Percentiles rank a stretch among this genome's conserved stretches.
phyloP scores from a whole-genome alignment of 35 echinoderm and acorn worm genomes.

The Nesometra sesokonis region DNA sequence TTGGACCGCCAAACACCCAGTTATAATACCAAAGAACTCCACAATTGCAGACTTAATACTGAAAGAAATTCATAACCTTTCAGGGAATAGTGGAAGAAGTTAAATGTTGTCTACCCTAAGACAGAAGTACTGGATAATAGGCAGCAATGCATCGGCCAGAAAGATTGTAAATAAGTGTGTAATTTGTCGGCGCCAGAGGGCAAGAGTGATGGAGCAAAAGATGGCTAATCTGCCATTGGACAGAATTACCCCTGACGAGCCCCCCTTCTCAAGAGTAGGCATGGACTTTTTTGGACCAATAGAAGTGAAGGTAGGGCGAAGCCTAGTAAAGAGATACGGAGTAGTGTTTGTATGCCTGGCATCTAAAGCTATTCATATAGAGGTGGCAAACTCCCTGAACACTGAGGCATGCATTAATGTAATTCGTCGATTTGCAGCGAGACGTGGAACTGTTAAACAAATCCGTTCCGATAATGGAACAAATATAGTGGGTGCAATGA shows the following conservation, averaged over 20 bases:
- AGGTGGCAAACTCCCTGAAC: not conserved
- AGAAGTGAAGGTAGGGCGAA: not conserved
- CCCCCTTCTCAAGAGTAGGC: not conserved
- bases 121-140: not conserved
- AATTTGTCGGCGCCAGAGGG: not conserved
- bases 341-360: not conserved
- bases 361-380: not conserved
- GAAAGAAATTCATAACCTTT: no score
- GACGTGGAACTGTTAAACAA: not conserved
- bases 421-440: not conserved
- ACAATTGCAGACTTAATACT: no score
- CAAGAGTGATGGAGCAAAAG: not conserved
- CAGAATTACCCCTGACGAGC: not conserved
- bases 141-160: not conserved
- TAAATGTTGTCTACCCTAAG: not conserved
- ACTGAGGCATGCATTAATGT: not conserved
- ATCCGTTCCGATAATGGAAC: not conserved
- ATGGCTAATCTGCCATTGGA: not conserved
- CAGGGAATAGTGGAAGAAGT: slow-evolving; percentile 8
- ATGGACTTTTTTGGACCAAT: not conserved
- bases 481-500: not conserved
- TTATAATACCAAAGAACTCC: no score
- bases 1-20: no score
- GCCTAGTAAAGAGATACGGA: not conserved
- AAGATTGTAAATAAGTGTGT: not conserved